Evolutionary conservation across 2,797 vertebrate species (phyloP).

Genomic region (Percopsis omiscomaycus): DNA sequence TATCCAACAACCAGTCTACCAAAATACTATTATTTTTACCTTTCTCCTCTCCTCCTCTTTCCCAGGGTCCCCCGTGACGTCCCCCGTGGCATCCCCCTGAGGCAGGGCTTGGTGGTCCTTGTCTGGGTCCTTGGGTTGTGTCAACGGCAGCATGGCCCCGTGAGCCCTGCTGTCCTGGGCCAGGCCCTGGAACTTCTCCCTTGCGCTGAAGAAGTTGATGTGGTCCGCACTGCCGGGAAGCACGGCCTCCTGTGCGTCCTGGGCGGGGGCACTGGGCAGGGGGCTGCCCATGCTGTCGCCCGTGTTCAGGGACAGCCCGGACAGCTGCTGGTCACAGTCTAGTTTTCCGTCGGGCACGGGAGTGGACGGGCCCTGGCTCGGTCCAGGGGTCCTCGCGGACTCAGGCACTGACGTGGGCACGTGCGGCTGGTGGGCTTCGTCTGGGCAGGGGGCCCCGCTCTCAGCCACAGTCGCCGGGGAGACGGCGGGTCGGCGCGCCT

Average conservation of each 20-base stretch:
- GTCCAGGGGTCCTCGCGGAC: slow-evolving; percentile 45
- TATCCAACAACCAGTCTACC: too few species aligned
- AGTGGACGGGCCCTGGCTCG: slow-evolving; percentile 49
- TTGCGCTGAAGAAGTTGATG: slow-evolving; percentile 95
- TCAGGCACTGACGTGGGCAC: slow-evolving; percentile 50
- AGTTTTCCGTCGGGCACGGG: slow-evolving; percentile 50
- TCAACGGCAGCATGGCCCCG: slow-evolving; percentile 56
- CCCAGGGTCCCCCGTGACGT: slow-evolving; percentile 3
- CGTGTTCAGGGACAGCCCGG: slow-evolving; percentile 38
- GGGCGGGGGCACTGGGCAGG: slow-evolving; percentile 49
- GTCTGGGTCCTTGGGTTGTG: slow-evolving; percentile 52
- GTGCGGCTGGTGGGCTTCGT: slow-evolving; percentile 25
- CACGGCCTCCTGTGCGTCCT: background rate
- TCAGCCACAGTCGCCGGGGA: slow-evolving; percentile 46
- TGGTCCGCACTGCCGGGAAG: slow-evolving; percentile 80
- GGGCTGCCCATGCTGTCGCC: background rate
- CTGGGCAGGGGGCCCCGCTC: slow-evolving; percentile 62
- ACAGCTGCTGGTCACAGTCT: slow-evolving; percentile 62
- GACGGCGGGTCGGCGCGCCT: slow-evolving; percentile 46
- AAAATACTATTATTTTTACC: slow-evolving; percentile 35
- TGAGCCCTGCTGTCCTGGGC: slow-evolving; percentile 83
- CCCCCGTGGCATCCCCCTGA: slow-evolving; percentile 37
- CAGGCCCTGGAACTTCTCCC: slow-evolving; percentile 94
- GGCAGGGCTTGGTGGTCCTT: slow-evolving; percentile 51
- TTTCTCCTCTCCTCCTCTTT: slow-evolving; percentile 53